These are phyloP conservation scores for Ariolimax columbianus DNA, from an alignment of 2,888 invertebrate genomes.

Conservation along the genomic window DNA sequence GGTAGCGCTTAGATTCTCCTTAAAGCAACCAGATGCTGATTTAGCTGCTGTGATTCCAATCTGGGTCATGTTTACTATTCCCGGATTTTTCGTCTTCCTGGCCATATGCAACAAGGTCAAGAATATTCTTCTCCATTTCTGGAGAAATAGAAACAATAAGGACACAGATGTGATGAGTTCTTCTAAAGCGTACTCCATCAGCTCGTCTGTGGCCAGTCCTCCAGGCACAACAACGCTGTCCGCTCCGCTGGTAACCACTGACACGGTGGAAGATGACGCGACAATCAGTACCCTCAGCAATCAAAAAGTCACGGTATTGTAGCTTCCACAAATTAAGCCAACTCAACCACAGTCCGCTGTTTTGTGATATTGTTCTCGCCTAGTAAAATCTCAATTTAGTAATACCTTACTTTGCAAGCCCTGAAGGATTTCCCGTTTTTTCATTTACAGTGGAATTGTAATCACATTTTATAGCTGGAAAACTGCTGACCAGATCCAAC, in stretches of 20 bases:
- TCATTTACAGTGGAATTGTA: not conserved
- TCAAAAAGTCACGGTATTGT: slow-evolving; percentile 75
- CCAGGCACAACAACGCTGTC: slow-evolving; percentile 73
- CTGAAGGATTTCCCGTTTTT: not conserved
- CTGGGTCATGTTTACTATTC: slow-evolving; percentile 76
- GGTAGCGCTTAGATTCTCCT: slow-evolving; percentile 73
- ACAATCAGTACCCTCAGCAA: slow-evolving; percentile 66
- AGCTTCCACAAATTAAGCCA: slow-evolving; percentile 53
- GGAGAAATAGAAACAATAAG: slow-evolving; percentile 43
- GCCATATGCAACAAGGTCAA: slow-evolving; percentile 58
- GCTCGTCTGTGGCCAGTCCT: slow-evolving; percentile 70
- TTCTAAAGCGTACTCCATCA: slow-evolving; percentile 67
- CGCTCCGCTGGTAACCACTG: slow-evolving; percentile 71
- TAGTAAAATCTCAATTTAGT: not conserved
- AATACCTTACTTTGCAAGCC: not conserved
- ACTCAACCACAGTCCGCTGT: not conserved
- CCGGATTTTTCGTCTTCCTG: slow-evolving; percentile 71
- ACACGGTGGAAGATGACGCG: slow-evolving; percentile 67
- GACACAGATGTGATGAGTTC: slow-evolving; percentile 23
- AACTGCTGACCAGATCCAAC: not conserved
- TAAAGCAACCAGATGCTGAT: slow-evolving; percentile 74
- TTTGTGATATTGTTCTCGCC: not conserved
- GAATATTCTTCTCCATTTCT: slow-evolving; percentile 36
- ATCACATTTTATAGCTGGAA: not conserved
- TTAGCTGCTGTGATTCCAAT: slow-evolving; percentile 75